A percentile compares a stretch with the other conserved stretches of the same genome.
phyloP scores from a whole-genome alignment of 1,140 invertebrate species.

The Drosophila biarmipes region DNA sequence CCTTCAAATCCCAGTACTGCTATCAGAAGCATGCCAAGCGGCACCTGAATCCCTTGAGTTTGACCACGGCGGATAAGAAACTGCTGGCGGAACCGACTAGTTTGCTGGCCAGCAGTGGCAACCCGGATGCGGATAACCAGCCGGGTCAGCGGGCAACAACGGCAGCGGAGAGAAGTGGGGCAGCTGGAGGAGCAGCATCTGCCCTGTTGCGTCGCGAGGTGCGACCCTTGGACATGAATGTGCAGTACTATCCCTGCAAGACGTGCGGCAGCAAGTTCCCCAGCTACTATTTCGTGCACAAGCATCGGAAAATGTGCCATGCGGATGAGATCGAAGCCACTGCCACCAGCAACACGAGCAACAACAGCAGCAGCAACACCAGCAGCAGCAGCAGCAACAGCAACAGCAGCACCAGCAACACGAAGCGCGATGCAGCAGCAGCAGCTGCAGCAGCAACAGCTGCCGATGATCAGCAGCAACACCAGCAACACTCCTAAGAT shows the following conservation, averaged over 20 bases:
- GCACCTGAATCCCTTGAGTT: slow-evolving; percentile 86
- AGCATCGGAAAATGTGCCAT: slow-evolving; percentile 94
- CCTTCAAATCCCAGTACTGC: slow-evolving; percentile 93
- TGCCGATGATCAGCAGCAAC: slow-evolving; percentile 3
- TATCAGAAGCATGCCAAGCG: slow-evolving; percentile 92
- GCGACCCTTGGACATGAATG: slow-evolving; percentile 90
- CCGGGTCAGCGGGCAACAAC: neutral
- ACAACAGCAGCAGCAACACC: slow-evolving; percentile 12
- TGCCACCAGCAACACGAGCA: slow-evolving; percentile 27
- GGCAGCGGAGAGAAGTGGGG: slow-evolving; percentile 8
- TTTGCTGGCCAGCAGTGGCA: neutral
- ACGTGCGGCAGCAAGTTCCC: slow-evolving; percentile 96
- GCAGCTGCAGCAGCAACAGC: slow-evolving; percentile 6
- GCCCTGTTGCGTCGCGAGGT: slow-evolving; percentile 85
- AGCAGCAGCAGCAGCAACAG: slow-evolving; percentile 17
- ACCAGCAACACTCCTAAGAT: slow-evolving; percentile 31
- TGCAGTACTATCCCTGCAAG: slow-evolving; percentile 96
- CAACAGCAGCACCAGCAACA: slow-evolving; percentile 8
- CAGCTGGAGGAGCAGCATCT: slow-evolving; percentile 1
- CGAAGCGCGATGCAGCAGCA: slow-evolving; percentile 34
- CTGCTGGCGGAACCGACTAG: slow-evolving; percentile 19
- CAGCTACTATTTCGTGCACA: slow-evolving; percentile 96
- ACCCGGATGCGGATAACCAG: neutral
- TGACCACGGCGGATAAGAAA: slow-evolving; percentile 57
- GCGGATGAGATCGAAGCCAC: slow-evolving; percentile 85